Conservation (phyloP, 1,140 invertebrate genomes). For the Pinna nobilis region DNA sequence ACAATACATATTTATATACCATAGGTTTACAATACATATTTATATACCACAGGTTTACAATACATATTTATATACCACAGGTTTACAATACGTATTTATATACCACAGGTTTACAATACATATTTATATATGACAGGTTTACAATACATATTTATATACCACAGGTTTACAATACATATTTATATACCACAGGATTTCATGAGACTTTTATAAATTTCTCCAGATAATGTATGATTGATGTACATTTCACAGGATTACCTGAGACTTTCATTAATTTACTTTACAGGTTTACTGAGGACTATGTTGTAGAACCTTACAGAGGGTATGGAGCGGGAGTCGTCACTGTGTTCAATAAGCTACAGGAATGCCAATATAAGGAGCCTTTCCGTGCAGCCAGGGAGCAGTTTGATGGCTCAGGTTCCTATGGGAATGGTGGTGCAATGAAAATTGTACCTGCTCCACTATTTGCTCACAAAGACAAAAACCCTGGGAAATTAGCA, state of each 20-base stretch:
- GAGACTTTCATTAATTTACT: background rate
- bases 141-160: no score
- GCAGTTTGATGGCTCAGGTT: constrained; percentile 84
- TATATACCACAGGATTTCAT: no score
- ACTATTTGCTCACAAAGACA: constrained; percentile 78
- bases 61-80: no score
- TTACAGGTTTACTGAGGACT: constrained; percentile 81
- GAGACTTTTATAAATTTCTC: background rate
- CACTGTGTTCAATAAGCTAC: constrained; percentile 81
- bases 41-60: no score
- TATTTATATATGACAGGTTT: no score
- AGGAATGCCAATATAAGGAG: constrained; percentile 79
- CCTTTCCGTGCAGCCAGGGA: constrained; percentile 80
- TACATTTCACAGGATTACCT: background rate
- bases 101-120: no score
- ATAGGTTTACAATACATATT: no score
- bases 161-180: no score
- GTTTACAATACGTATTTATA: no score
- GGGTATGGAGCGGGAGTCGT: constrained; percentile 82
- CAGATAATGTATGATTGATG: background rate
- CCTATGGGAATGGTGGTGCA: constrained; percentile 86
- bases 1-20: no score
- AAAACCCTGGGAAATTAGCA: constrained; percentile 38
- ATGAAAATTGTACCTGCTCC: constrained; percentile 86
- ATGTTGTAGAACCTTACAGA: constrained; percentile 79